Base-by-base conservation (phyloP, 2,113 vertebrate genomes). In the Propithecus coquereli region DNA sequence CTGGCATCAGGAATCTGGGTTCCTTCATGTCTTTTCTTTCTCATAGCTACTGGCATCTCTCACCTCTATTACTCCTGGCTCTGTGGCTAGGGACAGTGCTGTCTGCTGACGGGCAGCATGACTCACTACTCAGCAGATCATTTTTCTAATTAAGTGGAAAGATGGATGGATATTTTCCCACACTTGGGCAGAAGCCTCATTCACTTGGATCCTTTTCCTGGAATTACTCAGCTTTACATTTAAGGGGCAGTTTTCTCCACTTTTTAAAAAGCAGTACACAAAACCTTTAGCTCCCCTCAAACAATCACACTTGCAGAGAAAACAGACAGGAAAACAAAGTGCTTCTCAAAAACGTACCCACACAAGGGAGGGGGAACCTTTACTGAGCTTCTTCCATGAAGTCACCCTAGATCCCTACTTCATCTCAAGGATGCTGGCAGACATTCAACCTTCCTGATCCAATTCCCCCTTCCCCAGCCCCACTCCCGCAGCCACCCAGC, bases 121-220 rank as follows among this genome's bases (percentile, higher is more conserved):
- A 97, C 90, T 97, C 95, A 97, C 87, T 79, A 95, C 70, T 79
- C n/a, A 3, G 90, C 37, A 86, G 74, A 79, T 93, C 85, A 95
- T 90, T 97, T 93, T 96, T 97, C 92, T 97, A 93, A 95, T 97
- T 87, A 97, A 96, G 90, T 85, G 90, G 87, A 59, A 90, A 96
- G 95, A 93, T 74, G 74, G 61, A 95, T 52, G 63, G 94, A 90
- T 92, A 94, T 87, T 95, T 97, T 97, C 80, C 95, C 96, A 95
- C 96, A 95, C 92, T 95, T 96, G 96, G 96, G 94, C 90, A 97
- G 94, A 90, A 95, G 84, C 50, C 68, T 91, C 70, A 65, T 93
- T 91, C 57, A 2, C 92, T 97, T 97, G 95, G 87, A 90, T 95
- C 59, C 81, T 96, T 95, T 96, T 87, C 87, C 68, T 94, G 94